A percentile compares a stretch with the other conserved stretches of the same genome.
Evolutionary conservation across 2,888 invertebrate genomes (phyloP).

Genomic region (Phragmatobia fuliginosa): DNA sequence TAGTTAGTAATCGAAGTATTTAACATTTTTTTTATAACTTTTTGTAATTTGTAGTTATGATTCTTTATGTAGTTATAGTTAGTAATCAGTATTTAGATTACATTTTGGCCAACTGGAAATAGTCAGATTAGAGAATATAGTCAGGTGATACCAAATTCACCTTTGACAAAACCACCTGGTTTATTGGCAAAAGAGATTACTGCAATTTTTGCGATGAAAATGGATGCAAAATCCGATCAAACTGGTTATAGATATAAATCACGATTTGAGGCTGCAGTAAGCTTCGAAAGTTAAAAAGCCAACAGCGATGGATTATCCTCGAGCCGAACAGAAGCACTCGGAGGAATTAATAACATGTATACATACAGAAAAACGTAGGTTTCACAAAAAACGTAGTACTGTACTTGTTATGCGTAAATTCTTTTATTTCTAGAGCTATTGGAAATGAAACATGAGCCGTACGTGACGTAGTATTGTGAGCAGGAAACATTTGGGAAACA

Average conservation of each 20-base stretch:
- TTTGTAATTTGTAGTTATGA: too few relatives aligned
- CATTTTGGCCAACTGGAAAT: too few relatives aligned
- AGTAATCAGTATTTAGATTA: too few relatives aligned
- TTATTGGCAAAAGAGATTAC: neutral
- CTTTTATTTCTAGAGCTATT: constrained; percentile 6
- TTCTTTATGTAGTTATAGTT: too few relatives aligned
- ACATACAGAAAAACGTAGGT: neutral
- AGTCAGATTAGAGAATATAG: neutral
- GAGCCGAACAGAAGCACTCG: constrained; percentile 9
- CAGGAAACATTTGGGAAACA: neutral
- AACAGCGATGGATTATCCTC: constrained; percentile 8
- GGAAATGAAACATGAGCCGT: constrained; percentile 1
- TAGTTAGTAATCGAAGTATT: too few relatives aligned
- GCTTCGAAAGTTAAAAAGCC: constrained; percentile 13
- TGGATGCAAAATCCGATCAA: neutral
- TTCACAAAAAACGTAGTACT: neutral
- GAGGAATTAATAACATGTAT: neutral
- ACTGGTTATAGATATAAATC: neutral
- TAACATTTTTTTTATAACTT: too few relatives aligned
- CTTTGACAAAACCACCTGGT: neutral
- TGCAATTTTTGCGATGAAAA: neutral
- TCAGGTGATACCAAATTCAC: neutral
- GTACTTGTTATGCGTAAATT: neutral
- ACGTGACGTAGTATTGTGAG: neutral
- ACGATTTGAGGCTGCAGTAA: constrained; percentile 2